phyloP scores from a whole-genome alignment of 2,797 vertebrate genomes.

The Carapus acus region DNA sequence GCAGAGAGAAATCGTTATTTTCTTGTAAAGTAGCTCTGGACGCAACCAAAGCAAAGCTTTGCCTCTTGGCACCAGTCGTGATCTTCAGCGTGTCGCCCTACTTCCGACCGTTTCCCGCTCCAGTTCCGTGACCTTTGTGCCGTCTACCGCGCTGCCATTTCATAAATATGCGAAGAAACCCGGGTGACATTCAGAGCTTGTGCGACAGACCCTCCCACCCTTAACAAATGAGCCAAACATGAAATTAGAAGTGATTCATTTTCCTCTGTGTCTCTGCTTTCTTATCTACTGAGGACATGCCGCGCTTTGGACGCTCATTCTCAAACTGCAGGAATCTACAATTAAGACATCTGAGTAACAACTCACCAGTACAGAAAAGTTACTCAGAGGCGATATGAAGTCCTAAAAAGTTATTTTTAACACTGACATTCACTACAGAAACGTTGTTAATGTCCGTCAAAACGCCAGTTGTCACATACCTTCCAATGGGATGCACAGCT shows the following conservation, averaged over 20 bases:
- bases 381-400: no score
- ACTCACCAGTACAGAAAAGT: no score
- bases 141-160: conserved; percentile 25
- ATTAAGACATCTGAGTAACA: neutral
- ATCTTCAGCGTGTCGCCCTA: neutral
- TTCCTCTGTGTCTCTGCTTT: conserved; percentile 1
- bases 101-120: neutral
- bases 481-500: no score
- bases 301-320: neutral
- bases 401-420: no score
- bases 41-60: no score
- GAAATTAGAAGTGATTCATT: conserved; percentile 7
- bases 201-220: conserved; percentile 19
- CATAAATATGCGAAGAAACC: conserved; percentile 46
- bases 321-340: no score
- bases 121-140: conserved; percentile 36
- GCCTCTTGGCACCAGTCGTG: no score
- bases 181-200: conserved; percentile 21
- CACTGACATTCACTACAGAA: no score
- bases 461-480: no score
- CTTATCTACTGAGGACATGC: neutral
- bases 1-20: no score
- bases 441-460: no score
- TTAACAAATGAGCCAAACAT: conserved; percentile 34
- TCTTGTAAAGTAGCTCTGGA: no score